Conservation (phyloP, 37 sponge, comb jelly and placozoan species). For the Bolinopsis microptera region DNA sequence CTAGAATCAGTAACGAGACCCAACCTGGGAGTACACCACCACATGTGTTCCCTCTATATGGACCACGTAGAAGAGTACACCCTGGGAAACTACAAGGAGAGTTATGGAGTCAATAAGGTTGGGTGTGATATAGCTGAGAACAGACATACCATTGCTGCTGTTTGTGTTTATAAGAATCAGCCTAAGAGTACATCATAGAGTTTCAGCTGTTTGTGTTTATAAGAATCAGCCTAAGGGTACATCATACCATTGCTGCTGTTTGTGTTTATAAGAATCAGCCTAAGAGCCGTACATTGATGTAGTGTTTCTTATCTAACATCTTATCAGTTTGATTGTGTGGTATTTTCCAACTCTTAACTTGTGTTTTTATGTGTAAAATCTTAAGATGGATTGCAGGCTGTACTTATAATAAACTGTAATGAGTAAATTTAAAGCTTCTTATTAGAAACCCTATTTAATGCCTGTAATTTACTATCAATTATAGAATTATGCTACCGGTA, state of each 20-base stretch:
- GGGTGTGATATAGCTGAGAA: not conserved
- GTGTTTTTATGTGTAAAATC: too few relatives aligned
- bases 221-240: not conserved
- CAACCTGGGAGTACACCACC: not conserved
- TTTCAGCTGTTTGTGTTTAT: not conserved
- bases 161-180: not conserved
- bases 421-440: too few relatives aligned
- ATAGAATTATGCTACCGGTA: too few relatives aligned
- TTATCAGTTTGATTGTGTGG: too few relatives aligned
- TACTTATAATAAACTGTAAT: too few relatives aligned
- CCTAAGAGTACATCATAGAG: not conserved
- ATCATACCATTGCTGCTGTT: not conserved
- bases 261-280: not conserved
- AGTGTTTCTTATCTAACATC: too few relatives aligned
- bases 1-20: not conserved
- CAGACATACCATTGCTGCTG: not conserved
- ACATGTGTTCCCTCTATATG: not conserved
- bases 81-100: too few relatives aligned
- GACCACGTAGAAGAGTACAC: not conserved
- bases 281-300: too few relatives aligned
- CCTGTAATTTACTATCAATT: too few relatives aligned
- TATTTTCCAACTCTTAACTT: too few relatives aligned
- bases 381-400: too few relatives aligned
- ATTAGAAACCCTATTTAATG: too few relatives aligned
- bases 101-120: not conserved